Percentiles rank a stretch among this genome's conserved stretches.
These are phyloP conservation scores for Serilophus lunatus DNA, from an alignment of 2,113 vertebrate genomes.

Conservation along the genomic window DNA sequence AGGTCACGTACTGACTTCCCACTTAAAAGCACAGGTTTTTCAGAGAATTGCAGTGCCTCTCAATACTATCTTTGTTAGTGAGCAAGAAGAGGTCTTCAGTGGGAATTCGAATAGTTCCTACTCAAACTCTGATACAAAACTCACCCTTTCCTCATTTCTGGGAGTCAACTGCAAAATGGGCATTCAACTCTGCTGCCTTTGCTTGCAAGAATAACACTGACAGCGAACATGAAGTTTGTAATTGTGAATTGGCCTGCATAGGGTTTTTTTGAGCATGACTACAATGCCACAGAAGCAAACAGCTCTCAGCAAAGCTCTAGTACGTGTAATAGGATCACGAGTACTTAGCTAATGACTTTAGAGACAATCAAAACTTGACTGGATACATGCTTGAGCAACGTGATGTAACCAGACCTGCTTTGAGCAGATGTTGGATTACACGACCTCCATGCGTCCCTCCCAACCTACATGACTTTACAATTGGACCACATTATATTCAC, in stretches of 20 bases:
- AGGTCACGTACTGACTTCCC: neutral
- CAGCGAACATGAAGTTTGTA: neutral
- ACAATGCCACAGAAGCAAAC: neutral
- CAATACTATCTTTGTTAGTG: neutral
- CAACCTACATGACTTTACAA: neutral
- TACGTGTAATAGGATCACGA: neutral
- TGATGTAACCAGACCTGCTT: neutral
- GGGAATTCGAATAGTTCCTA: neutral
- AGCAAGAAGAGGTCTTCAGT: neutral
- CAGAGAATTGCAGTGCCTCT: neutral
- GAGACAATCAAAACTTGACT: neutral
- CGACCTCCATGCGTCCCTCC: neutral
- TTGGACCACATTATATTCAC: fast-evolving
- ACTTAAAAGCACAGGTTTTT: neutral
- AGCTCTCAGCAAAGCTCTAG: neutral
- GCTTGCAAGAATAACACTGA: neutral
- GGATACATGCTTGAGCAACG: neutral
- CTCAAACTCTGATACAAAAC: neutral
- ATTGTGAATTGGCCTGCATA: neutral
- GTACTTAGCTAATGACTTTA: fast-evolving
- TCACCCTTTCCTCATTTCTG: neutral
- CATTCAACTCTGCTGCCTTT: neutral
- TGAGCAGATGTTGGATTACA: neutral
- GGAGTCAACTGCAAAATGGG: neutral
- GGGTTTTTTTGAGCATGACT: neutral